phyloP scores from a whole-genome alignment of 2,797 vertebrate genomes.

The Orestias chungarensis region DNA sequence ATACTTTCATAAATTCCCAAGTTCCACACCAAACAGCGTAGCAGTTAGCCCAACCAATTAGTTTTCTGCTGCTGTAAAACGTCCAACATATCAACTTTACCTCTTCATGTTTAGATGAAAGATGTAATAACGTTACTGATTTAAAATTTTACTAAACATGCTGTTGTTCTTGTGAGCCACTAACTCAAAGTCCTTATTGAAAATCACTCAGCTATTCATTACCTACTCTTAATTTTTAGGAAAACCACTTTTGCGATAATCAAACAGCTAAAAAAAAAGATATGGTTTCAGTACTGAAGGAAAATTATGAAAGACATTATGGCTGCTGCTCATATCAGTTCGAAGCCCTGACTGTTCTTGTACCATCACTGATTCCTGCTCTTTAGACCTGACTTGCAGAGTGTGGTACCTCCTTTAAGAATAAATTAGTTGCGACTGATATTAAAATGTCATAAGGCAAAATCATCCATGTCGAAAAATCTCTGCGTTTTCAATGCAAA shows the following conservation, averaged over 20 bases:
- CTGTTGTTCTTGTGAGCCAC: background rate
- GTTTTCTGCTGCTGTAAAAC: background rate
- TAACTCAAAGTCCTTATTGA: background rate
- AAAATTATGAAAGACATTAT: constrained; percentile 7
- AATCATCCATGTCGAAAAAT: background rate
- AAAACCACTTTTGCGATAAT: background rate
- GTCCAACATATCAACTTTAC: background rate
- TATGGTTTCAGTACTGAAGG: background rate
- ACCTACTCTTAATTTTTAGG: background rate
- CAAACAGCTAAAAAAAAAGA: background rate
- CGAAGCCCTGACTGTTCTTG: constrained; percentile 22
- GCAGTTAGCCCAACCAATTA: background rate
- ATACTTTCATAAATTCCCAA: background rate
- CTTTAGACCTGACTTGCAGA: constrained; percentile 38
- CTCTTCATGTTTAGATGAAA: background rate
- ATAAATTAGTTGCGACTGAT: background rate
- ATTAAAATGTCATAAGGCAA: constrained; percentile 19
- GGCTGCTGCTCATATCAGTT: constrained; percentile 1
- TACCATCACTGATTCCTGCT: constrained; percentile 22
- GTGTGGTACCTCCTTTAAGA: constrained; percentile 9
- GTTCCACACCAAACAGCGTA: background rate
- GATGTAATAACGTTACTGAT: background rate
- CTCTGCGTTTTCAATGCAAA: background rate
- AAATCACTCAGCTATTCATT: background rate
- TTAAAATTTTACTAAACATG: background rate